Percentiles rank a stretch among this genome's conserved stretches.
phyloP scores from a whole-genome alignment of 2,888 invertebrate genomes.

The Archips xylosteana region DNA sequence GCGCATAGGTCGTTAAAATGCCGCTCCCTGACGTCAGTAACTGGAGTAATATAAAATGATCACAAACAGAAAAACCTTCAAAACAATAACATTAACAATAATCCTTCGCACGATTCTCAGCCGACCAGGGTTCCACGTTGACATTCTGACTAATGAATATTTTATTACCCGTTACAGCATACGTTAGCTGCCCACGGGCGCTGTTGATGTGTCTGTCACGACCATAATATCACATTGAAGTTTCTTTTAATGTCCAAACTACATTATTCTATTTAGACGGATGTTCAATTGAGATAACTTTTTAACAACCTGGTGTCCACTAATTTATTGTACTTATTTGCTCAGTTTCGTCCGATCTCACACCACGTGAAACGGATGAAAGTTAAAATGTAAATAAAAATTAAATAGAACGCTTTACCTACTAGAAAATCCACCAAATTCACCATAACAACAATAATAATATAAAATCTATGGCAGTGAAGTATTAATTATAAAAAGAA shows the following conservation, averaged over 20 bases:
- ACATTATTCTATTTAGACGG: slow-evolving; percentile 31
- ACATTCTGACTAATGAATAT: slow-evolving; percentile 78
- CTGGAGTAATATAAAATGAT: slow-evolving; percentile 2
- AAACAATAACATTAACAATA: slow-evolving; percentile 40
- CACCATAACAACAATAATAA: too few species aligned
- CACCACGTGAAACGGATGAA: not conserved
- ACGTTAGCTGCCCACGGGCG: slow-evolving; percentile 58
- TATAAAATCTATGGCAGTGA: too few species aligned
- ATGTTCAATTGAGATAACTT: slow-evolving; percentile 18
- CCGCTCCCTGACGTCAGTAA: not conserved
- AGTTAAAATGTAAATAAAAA: too few species aligned
- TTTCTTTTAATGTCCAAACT: slow-evolving; percentile 20
- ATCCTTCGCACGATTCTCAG: slow-evolving; percentile 56
- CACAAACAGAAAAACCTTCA: slow-evolving; percentile 47
- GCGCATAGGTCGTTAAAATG: not conserved
- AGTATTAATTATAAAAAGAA: too few species aligned
- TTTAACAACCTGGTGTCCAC: not conserved
- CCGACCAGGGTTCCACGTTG: slow-evolving; percentile 63
- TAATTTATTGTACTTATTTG: not conserved
- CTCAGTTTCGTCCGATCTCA: not conserved
- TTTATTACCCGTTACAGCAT: slow-evolving; percentile 68
- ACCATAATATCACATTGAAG: slow-evolving; percentile 34
- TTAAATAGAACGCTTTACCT: too few species aligned
- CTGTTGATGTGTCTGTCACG: slow-evolving; percentile 23
- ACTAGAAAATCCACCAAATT: too few species aligned